Evolutionary conservation across 2,797 vertebrate genomes (phyloP).

Genomic region (Sebastes goodei): DNA sequence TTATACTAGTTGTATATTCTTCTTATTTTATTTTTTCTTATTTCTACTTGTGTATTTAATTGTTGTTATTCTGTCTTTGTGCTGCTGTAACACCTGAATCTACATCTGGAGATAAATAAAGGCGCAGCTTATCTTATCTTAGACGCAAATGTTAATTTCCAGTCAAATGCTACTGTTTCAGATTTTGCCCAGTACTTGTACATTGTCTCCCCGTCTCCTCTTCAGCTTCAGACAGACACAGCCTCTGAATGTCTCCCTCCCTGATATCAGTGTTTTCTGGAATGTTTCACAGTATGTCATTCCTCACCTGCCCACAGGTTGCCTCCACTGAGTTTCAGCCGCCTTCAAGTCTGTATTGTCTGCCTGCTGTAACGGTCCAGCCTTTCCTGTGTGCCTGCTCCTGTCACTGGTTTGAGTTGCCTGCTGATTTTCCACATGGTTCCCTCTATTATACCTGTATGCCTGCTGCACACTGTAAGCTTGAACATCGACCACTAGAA

Average conservation of each 20-base stretch:
- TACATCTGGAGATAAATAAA: too few relatives aligned
- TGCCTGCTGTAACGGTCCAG: neutral
- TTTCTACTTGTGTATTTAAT: too few relatives aligned
- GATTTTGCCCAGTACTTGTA: too few relatives aligned
- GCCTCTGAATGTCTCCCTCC: neutral
- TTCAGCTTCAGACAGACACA: neutral
- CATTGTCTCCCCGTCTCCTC: too few relatives aligned
- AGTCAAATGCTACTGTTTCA: too few relatives aligned
- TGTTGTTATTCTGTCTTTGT: too few relatives aligned
- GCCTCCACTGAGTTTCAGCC: constrained; percentile 15
- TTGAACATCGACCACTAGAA: neutral
- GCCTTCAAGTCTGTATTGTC: neutral
- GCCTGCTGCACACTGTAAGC: neutral
- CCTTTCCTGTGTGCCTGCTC: neutral
- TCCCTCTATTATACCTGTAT: neutral
- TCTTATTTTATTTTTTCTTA: too few relatives aligned
- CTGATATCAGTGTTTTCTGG: neutral
- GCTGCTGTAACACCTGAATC: too few relatives aligned
- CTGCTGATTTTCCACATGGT: neutral
- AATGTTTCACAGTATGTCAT: neutral
- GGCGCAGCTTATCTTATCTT: too few relatives aligned
- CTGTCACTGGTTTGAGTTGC: neutral
- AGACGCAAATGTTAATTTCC: too few relatives aligned
- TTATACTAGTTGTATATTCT: too few relatives aligned
- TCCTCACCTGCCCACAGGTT: constrained; percentile 16